Conservation (phyloP, 1,140 invertebrate genomes). For the Pogonus chalceus region DNA sequence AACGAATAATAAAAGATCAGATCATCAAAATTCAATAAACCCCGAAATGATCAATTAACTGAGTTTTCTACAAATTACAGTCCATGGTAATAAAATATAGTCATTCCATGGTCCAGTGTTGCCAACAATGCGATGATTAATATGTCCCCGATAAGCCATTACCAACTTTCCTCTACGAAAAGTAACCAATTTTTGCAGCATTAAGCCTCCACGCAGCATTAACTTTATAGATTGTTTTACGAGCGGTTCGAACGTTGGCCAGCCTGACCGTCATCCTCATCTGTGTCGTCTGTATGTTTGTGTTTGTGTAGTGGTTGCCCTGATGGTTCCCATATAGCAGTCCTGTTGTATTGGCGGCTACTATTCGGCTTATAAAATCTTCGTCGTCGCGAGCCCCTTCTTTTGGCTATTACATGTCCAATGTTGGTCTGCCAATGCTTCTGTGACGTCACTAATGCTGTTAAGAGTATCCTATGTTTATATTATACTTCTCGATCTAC, state of each 20-base stretch:
- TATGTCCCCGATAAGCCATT: not conserved
- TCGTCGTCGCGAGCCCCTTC: too few species aligned
- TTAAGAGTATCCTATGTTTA: not conserved
- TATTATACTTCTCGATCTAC: not conserved
- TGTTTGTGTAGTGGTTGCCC: not conserved
- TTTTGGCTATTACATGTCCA: conserved; percentile 3
- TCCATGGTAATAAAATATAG: not conserved
- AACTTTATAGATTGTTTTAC: conserved; percentile 7
- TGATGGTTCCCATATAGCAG: not conserved
- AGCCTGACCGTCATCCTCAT: not conserved
- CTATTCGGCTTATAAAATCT: conserved; percentile 2
- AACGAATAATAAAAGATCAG: too few species aligned
- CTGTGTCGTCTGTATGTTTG: not conserved
- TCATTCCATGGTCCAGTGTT: not conserved
- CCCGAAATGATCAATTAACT: not conserved
- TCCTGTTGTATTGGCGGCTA: not conserved
- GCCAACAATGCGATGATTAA: not conserved
- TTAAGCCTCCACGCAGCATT: not conserved
- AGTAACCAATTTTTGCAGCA: conserved; percentile 4
- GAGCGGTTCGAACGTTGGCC: conserved; percentile 1
- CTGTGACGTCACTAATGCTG: not conserved
- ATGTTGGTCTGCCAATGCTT: not conserved
- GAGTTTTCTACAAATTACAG: not conserved
- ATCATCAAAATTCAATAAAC: too few species aligned
- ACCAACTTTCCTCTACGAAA: not conserved